Evolutionary conservation across 1,140 invertebrate species (phyloP).

Genomic region (Plectrocnemia conspersa): DNA sequence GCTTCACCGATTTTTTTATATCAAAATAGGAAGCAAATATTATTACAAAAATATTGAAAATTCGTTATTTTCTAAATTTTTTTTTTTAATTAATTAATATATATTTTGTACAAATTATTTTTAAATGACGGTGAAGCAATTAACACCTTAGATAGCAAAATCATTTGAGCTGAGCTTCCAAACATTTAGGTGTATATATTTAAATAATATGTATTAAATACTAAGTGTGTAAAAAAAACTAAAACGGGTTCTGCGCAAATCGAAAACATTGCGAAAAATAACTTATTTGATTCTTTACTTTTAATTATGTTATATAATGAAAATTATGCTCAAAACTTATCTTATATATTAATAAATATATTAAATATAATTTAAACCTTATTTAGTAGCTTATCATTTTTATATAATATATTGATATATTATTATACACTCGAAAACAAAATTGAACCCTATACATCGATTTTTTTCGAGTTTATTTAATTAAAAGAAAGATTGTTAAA

Average conservation of each 20-base stretch:
- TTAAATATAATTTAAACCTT: not conserved
- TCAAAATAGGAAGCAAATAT: not conserved
- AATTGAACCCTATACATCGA: slow-evolving; percentile 11
- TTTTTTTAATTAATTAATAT: not conserved
- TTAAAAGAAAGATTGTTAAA: slow-evolving; percentile 27
- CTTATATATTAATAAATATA: too few relatives aligned
- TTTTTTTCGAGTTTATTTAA: slow-evolving; percentile 9
- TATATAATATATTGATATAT: not conserved
- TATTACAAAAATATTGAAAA: not conserved
- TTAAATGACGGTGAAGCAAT: slow-evolving; percentile 20
- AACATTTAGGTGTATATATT: slow-evolving; percentile 35
- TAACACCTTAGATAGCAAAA: slow-evolving; percentile 34
- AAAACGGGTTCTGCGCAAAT: too few relatives aligned
- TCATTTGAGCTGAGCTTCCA: slow-evolving; percentile 36
- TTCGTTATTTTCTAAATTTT: not conserved
- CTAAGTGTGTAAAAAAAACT: slow-evolving; percentile 19
- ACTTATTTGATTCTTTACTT: too few relatives aligned
- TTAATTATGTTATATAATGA: too few relatives aligned
- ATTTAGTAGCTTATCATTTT: not conserved
- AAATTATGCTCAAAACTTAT: too few relatives aligned
- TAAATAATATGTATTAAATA: slow-evolving; percentile 25
- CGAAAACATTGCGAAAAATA: too few relatives aligned
- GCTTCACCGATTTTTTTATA: not conserved
- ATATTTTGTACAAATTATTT: not conserved
- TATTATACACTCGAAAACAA: not conserved